Evolutionary conservation across 2,113 vertebrate genomes (phyloP), one percentile per base, ranked within the genome.

Genomic region (Xiphophorus maculatus): DNA sequence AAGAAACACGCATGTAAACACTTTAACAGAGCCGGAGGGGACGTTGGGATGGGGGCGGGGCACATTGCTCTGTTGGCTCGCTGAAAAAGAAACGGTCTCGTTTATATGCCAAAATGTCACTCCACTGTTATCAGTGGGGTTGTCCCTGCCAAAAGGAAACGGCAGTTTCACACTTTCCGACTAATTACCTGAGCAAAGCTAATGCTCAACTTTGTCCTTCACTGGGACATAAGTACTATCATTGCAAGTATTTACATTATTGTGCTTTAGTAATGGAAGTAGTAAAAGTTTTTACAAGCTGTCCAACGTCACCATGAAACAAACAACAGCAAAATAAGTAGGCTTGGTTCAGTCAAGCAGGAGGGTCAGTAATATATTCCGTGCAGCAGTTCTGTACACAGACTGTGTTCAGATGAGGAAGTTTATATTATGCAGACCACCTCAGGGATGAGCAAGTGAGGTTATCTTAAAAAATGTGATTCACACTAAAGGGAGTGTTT

Each of bases 1-100:
- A 89, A 81, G 78, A 80, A 82, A 68, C 71, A 66, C 4, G 8
- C 71, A 40, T 27, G 73, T 25, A 69, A 72, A 71, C 3, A 35
- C n/a, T 25, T 63, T 29, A 69, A 77, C 42, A 81, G 29, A 19
- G 28, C 48, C 35, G 66, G 35, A 37, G 64, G 63, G 63, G 40
- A 68, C 48, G 40, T 33, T 74, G 48, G 22, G 33, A 3, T 37
- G 35, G 44, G 19, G 51, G 51, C 22, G 8, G 44, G 44, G 44
- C 51, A 3, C 22, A 0, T 17, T 1, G 44, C 35, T 25, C 64
- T 71, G 54, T 60, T 44, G 28, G 54, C 74, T 15, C 14, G 28
- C n/a, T 11, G 19, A 15, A 54, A 54, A 29, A 63, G 25, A 32
- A 22, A 5, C 1, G 17, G 32, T 40, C 32, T 40, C n/a, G 48